phyloP scores from a whole-genome alignment of 2,888 invertebrate genomes.

The Idaea biselata region DNA sequence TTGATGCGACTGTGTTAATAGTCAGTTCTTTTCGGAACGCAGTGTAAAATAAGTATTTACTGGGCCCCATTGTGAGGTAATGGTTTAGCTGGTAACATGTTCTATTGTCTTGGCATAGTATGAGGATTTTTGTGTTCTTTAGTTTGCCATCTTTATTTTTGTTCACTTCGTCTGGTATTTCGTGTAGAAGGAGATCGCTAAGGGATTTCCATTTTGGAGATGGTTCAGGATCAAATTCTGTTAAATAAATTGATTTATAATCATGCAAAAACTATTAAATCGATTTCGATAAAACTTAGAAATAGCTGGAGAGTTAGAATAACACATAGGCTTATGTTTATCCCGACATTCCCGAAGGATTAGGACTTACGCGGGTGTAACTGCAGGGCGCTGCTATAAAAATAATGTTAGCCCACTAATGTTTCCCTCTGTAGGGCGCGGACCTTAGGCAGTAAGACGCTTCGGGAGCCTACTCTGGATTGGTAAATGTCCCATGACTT shows the following conservation, averaged over 20 bases:
- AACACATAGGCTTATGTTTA: too few relatives aligned
- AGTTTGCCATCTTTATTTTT: conserved; percentile 56
- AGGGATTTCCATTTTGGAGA: conserved; percentile 95
- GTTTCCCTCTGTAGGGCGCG: too few relatives aligned
- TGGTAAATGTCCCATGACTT: too few relatives aligned
- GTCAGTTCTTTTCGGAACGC: conserved; percentile 81
- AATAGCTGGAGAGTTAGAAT: too few relatives aligned
- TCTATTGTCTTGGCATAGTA: conserved; percentile 90
- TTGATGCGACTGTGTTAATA: conserved; percentile 79
- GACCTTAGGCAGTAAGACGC: too few relatives aligned
- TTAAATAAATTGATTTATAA: background rate
- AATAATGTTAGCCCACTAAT: too few relatives aligned
- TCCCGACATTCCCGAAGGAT: too few relatives aligned
- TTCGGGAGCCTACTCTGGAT: too few relatives aligned
- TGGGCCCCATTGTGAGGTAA: conserved; percentile 83
- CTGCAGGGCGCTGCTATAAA: too few relatives aligned
- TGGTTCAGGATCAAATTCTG: conserved; percentile 89
- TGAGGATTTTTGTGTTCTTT: conserved; percentile 85
- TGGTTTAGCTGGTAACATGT: conserved; percentile 91
- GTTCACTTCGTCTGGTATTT: conserved; percentile 89
- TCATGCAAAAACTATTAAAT: too few relatives aligned
- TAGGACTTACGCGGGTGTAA: too few relatives aligned
- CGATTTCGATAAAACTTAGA: too few relatives aligned
- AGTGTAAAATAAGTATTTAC: conserved; percentile 82
- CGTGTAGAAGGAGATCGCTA: conserved; percentile 87